These are phyloP conservation scores for Chrosomus eos DNA, from an alignment of 2,797 vertebrate species.

Conservation along the genomic window DNA sequence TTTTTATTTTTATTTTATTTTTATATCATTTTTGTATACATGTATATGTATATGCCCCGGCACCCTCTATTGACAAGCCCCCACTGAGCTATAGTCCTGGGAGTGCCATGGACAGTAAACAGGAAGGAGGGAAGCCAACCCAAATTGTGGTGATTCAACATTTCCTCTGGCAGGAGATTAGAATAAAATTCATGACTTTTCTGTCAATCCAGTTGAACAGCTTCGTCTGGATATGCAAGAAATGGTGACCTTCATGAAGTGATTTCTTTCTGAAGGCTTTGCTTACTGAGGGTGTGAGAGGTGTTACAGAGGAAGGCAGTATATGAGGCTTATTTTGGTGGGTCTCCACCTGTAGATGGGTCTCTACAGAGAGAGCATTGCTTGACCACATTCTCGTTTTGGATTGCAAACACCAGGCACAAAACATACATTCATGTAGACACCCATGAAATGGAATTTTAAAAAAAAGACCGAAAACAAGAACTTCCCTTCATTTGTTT, in stretches of 20 bases:
- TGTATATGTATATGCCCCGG: too few species aligned
- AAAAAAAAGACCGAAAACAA: slow-evolving; percentile 72
- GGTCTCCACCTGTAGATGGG: slow-evolving; percentile 69
- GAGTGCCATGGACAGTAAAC: background rate
- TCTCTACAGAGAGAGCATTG: slow-evolving; percentile 68
- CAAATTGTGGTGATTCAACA: slow-evolving; percentile 32
- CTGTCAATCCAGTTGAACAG: slow-evolving; percentile 38
- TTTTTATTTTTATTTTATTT: too few species aligned
- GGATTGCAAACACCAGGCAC: slow-evolving; percentile 75
- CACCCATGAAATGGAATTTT: slow-evolving; percentile 67
- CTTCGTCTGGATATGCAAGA: slow-evolving; percentile 45
- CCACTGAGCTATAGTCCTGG: background rate
- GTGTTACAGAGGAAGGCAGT: slow-evolving; percentile 67
- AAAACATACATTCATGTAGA: slow-evolving; percentile 75
- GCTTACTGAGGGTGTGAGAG: slow-evolving; percentile 46
- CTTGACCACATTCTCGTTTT: slow-evolving; percentile 71
- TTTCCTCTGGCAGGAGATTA: slow-evolving; percentile 56
- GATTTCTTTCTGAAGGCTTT: slow-evolving; percentile 63
- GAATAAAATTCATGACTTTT: slow-evolving; percentile 53
- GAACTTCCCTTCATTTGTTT: slow-evolving; percentile 71
- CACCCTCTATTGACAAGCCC: too few species aligned
- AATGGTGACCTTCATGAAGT: slow-evolving; percentile 39
- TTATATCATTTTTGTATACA: too few species aligned
- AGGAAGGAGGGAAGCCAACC: background rate
- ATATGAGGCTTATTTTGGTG: slow-evolving; percentile 72